Evolutionary conservation across 2,113 vertebrate genomes (phyloP).

Genomic region (Oceanites oceanicus): DNA sequence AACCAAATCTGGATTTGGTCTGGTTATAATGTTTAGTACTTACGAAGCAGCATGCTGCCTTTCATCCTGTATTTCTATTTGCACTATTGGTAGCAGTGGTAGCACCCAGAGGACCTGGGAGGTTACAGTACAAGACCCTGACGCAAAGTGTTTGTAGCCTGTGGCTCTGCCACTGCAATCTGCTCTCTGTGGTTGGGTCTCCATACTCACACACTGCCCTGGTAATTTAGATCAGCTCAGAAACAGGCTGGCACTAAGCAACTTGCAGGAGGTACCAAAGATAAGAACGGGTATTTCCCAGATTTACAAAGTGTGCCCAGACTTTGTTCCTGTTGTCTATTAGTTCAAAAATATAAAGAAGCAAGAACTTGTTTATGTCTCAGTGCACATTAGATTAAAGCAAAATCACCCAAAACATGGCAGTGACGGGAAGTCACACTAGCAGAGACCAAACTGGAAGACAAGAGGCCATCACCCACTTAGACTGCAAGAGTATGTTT

Average conservation of each 20-base stretch:
- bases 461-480: not conserved
- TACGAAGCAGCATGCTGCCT: accelerated
- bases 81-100: not conserved
- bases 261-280: not conserved
- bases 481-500: not conserved
- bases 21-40: not conserved
- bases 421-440: not conserved
- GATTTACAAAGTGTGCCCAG: not conserved
- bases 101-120: not conserved
- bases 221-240: not conserved
- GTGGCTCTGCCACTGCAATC: not conserved
- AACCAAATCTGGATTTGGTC: not conserved
- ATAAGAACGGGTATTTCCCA: not conserved
- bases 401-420: not conserved
- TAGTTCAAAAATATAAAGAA: not conserved
- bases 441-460: not conserved
- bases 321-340: not conserved
- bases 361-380: not conserved
- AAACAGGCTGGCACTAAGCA: not conserved
- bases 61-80: not conserved
- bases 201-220: not conserved
- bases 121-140: not conserved
- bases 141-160: not conserved
- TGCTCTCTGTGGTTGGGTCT: not conserved
- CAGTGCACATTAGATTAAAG: not conserved